Percentiles rank a stretch among this genome's conserved stretches.
Evolutionary conservation across 1,140 invertebrate species (phyloP).

Genomic region (Hycleus phaleratus): DNA sequence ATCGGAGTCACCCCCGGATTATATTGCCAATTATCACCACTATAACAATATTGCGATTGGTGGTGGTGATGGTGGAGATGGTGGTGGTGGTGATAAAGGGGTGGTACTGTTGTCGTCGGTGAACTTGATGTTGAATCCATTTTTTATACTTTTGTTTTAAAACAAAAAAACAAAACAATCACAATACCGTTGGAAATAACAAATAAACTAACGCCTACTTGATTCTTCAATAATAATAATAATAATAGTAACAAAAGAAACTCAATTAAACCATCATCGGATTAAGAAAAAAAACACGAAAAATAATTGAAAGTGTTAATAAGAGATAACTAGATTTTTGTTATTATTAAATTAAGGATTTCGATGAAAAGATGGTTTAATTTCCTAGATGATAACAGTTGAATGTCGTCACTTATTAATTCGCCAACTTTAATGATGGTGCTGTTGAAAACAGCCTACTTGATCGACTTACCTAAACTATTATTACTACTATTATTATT

Average conservation of each 20-base stretch:
- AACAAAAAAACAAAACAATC: background rate
- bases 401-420: conserved; percentile 17
- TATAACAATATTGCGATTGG: conserved; percentile 23
- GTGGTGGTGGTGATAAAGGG: background rate
- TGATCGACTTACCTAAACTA: background rate
- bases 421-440: conserved; percentile 4
- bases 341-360: background rate
- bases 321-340: no score
- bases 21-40: conserved; percentile 28
- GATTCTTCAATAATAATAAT: conserved; percentile 14
- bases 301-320: no score
- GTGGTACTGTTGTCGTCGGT: background rate
- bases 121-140: background rate
- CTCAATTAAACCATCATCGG: conserved; percentile 12
- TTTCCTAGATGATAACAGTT: conserved; percentile 17
- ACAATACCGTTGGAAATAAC: background rate
- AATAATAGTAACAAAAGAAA: background rate
- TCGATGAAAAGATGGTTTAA: conserved; percentile 16
- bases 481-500: conserved; percentile 1
- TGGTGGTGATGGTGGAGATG: background rate
- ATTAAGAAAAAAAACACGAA: background rate
- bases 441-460: conserved; percentile 5
- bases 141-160: background rate
- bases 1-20: conserved; percentile 33
- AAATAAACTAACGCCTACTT: conserved; percentile 3